These are phyloP conservation scores for Epirrhoe alternata DNA, from an alignment of 2,888 invertebrate genomes.

Conservation along the genomic window DNA sequence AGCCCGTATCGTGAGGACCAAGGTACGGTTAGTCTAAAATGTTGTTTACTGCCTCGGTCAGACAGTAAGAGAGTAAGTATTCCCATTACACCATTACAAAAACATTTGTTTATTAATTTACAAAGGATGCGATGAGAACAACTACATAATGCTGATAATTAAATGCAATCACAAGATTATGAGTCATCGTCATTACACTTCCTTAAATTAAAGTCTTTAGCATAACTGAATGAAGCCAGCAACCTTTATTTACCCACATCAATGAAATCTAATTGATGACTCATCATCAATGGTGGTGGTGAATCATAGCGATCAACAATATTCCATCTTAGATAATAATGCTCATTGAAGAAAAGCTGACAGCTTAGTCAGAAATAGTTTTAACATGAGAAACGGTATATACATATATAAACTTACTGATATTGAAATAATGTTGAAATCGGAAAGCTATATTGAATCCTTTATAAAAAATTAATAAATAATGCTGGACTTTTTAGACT, in stretches of 20 bases:
- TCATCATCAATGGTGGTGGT: constrained; percentile 40
- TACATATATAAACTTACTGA: constrained; percentile 10
- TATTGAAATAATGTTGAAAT: neutral
- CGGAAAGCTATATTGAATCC: neutral
- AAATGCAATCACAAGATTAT: neutral
- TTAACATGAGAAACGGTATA: constrained; percentile 15
- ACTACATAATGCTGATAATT: constrained; percentile 5
- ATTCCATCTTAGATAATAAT: constrained; percentile 31
- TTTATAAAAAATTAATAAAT: too few relatives aligned
- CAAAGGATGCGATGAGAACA: constrained; percentile 27
- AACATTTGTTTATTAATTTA: neutral
- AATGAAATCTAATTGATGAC: constrained; percentile 46
- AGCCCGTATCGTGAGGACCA: too few relatives aligned
- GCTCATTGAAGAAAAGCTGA: constrained; percentile 22
- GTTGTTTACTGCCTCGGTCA: too few relatives aligned
- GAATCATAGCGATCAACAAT: constrained; percentile 40
- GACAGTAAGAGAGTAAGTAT: too few relatives aligned
- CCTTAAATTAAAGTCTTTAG: constrained; percentile 39
- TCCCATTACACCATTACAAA: too few relatives aligned
- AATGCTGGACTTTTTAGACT: too few relatives aligned
- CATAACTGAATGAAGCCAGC: constrained; percentile 41
- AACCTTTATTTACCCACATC: constrained; percentile 44
- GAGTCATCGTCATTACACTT: constrained; percentile 23
- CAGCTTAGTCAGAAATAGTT: constrained; percentile 6
- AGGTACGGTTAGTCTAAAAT: too few relatives aligned